Conservation (phyloP, 2,888 invertebrate species). For the Pheosia tremula region DNA sequence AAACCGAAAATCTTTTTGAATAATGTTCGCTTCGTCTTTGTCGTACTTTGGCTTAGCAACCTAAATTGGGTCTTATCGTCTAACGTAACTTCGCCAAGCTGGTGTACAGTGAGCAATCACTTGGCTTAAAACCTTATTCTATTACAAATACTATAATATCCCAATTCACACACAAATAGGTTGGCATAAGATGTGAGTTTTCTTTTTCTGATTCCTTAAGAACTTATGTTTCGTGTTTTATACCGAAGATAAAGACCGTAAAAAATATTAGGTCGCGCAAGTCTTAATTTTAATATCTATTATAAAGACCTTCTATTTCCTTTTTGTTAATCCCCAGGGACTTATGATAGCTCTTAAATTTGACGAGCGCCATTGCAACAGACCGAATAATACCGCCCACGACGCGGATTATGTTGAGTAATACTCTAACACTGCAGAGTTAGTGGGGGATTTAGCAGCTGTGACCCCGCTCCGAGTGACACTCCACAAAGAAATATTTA, state of each 20-base stretch:
- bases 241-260: neutral
- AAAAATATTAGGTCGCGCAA: neutral
- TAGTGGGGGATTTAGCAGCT: slow-evolving; percentile 33
- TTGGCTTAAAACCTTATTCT: too few relatives aligned
- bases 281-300: neutral
- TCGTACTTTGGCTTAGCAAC: neutral
- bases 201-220: too few relatives aligned
- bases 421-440: slow-evolving; percentile 37
- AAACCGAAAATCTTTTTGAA: slow-evolving; percentile 29
- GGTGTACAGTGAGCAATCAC: too few relatives aligned
- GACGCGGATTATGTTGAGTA: slow-evolving; percentile 34
- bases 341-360: slow-evolving; percentile 24
- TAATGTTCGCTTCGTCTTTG: slow-evolving; percentile 21
- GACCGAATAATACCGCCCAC: slow-evolving; percentile 35
- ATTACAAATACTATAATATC: too few relatives aligned
- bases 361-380: slow-evolving; percentile 23
- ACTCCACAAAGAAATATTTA: slow-evolving; percentile 23
- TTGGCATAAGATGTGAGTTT: too few relatives aligned
- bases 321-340: slow-evolving; percentile 13
- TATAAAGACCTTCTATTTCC: neutral
- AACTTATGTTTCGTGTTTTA: too few relatives aligned
- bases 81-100: too few relatives aligned
- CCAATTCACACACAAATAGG: too few relatives aligned
- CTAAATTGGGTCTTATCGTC: too few relatives aligned
- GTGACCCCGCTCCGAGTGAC: slow-evolving; percentile 14